These are phyloP conservation scores for Agrotis puta DNA, from an alignment of 2,888 invertebrate genomes.

Conservation along the genomic window DNA sequence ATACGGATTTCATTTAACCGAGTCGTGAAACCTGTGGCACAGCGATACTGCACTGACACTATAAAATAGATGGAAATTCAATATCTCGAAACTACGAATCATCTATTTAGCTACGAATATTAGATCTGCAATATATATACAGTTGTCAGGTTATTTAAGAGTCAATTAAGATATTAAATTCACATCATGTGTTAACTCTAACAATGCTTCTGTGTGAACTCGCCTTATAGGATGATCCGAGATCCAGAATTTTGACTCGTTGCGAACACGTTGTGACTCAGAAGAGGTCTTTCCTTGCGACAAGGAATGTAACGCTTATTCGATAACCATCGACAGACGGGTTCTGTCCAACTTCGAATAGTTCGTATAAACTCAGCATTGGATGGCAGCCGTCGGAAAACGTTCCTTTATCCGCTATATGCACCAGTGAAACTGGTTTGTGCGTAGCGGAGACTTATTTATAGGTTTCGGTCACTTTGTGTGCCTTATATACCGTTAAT, in stretches of 20 bases:
- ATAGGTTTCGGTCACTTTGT: conserved; percentile 58
- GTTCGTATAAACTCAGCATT: conserved; percentile 28
- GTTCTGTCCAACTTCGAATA: background rate
- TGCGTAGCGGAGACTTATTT: conserved; percentile 59
- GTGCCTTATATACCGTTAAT: conserved; percentile 60
- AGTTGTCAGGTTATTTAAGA: background rate
- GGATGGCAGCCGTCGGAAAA: conserved; percentile 37
- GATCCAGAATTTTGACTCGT: conserved; percentile 55
- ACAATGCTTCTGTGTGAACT: conserved; percentile 29
- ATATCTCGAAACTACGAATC: too few relatives aligned
- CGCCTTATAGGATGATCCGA: conserved; percentile 39
- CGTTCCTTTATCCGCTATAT: conserved; percentile 11
- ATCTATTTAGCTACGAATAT: background rate
- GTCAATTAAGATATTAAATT: too few relatives aligned
- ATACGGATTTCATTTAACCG: background rate
- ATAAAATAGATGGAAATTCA: background rate
- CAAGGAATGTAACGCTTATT: conserved; percentile 8
- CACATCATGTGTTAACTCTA: background rate
- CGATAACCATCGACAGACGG: conserved; percentile 13
- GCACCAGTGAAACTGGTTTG: conserved; percentile 60
- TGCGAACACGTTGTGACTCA: conserved; percentile 63
- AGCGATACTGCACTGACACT: background rate
- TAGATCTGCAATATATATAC: background rate
- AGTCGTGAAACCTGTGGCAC: background rate
- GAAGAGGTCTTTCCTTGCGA: conserved; percentile 58